phyloP scores from a whole-genome alignment of 2,113 vertebrate species.

The Bubo bubo region DNA sequence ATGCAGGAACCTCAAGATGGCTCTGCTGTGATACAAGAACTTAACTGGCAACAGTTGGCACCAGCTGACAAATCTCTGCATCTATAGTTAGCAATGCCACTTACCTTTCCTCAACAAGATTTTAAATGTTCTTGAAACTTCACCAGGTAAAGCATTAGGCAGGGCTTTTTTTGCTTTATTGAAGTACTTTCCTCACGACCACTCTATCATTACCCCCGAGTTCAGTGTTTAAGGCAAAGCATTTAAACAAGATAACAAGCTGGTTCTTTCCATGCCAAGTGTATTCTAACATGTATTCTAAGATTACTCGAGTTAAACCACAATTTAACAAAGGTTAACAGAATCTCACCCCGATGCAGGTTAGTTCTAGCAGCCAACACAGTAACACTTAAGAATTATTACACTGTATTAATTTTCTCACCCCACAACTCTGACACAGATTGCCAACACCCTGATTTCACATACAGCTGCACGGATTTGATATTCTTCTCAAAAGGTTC shows the following conservation, averaged over 20 bases:
- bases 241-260: neutral
- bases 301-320: neutral
- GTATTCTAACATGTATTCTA: neutral
- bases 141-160: neutral
- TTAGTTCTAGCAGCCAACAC: neutral
- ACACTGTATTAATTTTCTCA: neutral
- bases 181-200: neutral
- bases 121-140: neutral
- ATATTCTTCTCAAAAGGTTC: neutral
- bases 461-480: neutral
- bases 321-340: neutral
- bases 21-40: neutral
- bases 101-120: neutral
- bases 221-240: neutral
- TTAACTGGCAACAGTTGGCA: neutral
- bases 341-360: neutral
- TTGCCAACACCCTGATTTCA: neutral
- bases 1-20: conserved; percentile 6
- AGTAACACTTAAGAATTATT: neutral
- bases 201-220: rapidly evolving
- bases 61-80: neutral
- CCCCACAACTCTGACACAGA: neutral
- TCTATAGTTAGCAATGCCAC: neutral
- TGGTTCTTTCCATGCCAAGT: neutral
- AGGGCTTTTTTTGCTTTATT: neutral